Conservation (phyloP, 2,888 invertebrate species). For the Keiferia lycopersicella region DNA sequence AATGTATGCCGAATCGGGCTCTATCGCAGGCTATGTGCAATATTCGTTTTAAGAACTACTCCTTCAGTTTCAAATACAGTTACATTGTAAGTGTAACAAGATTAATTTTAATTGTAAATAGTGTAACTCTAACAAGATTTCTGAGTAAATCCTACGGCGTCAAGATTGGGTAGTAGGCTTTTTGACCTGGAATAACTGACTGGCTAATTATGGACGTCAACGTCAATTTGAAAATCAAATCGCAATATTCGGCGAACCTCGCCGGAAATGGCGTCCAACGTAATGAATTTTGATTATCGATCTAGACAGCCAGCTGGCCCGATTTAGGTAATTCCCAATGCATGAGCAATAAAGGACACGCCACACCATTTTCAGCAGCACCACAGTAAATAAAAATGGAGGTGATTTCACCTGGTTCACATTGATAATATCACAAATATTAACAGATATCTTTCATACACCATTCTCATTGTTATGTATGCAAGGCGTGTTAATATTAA, state of each 20-base stretch:
- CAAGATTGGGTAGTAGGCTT: background rate
- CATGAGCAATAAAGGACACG: constrained; percentile 23
- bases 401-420: no score
- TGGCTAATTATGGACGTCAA: background rate
- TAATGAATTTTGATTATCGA: constrained; percentile 18
- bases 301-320: constrained; percentile 17
- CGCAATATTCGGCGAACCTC: background rate
- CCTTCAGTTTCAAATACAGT: background rate
- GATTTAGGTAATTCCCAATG: constrained; percentile 19
- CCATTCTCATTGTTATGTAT: no score
- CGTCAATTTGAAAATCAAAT: background rate
- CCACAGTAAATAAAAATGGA: no score
- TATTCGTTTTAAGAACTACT: no score
- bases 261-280: constrained; percentile 1
- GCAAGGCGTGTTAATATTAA: no score
- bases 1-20: no score
- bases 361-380: background rate
- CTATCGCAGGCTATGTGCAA: no score
- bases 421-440: no score
- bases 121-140: background rate
- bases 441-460: no score
- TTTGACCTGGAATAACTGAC: background rate
- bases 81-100: background rate
- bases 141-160: no score
- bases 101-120: background rate